phyloP scores from a whole-genome alignment of 2,797 vertebrate genomes.

The Lagocephalus sceleratus region DNA sequence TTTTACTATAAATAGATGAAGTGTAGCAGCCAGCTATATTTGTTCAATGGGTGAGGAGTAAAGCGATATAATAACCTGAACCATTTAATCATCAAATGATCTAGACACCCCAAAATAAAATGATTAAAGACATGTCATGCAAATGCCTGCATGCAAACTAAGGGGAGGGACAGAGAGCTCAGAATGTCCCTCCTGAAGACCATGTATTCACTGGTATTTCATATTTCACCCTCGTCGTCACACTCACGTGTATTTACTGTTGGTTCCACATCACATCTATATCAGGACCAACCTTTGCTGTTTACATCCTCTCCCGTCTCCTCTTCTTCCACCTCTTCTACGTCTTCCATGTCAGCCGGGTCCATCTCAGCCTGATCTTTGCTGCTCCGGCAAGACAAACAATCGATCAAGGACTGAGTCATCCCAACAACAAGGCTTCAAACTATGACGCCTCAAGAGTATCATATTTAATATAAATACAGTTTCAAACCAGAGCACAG shows the following conservation, averaged over 20 bases:
- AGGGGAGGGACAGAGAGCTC: constrained; percentile 3
- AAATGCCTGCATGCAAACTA: constrained; percentile 3
- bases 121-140: constrained; percentile 31
- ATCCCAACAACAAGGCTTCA: constrained; percentile 14
- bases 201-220: too few species aligned
- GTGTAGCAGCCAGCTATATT: constrained; percentile 31
- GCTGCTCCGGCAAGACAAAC: constrained; percentile 65
- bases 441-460: neutral
- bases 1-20: constrained; percentile 43
- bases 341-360: constrained; percentile 97
- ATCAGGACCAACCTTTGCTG: constrained; percentile 85
- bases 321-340: constrained; percentile 97
- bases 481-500: too few species aligned
- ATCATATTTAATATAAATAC: too few species aligned
- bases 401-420: constrained; percentile 21
- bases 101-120: constrained; percentile 35
- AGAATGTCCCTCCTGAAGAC: neutral
- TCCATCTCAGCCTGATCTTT: constrained; percentile 97
- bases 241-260: neutral
- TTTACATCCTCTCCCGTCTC: constrained; percentile 92
- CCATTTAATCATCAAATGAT: neutral
- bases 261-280: neutral
- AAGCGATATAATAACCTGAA: constrained; percentile 1
- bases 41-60: constrained; percentile 17
- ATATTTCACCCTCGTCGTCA: too few species aligned